Base-by-base conservation (phyloP, 2,888 invertebrate species). In the Atherix ibis region DNA sequence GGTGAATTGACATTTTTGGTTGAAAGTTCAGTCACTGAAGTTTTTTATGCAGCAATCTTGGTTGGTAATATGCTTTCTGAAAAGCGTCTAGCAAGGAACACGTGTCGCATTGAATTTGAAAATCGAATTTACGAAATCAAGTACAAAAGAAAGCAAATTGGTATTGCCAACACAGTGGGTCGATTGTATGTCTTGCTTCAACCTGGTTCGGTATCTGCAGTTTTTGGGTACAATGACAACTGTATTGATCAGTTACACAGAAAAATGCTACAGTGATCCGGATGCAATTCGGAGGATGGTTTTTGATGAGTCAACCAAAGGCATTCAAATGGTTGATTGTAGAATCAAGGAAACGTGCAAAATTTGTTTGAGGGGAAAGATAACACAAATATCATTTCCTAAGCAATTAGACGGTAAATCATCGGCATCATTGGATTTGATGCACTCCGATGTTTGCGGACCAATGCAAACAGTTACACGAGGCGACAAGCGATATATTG, bases 361-460 rank as follows among this genome's bases (percentile, higher is more conserved):
- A 8, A 36, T 37, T 4, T 51, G 47, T 34, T 27, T 46, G 5
- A 36, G 48, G 34, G 43, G 44, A 25, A 50, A 50, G 40, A 34
- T 43, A 27, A 45, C 46, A 9, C 26, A 42, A 6, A 30, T 35
- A 27, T 37, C 42, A 4, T 47, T 49, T 32, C 48, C 48, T 19
- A 45, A 48, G 34, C 38, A 43, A 26, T 44, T 46, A 6, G 10
- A 22, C 2, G 35, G 14, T 18, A 16, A 34, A 12, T 27, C 40
- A 18, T 18, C 16, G 12, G 22, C 39, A n/a, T 8, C 34, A n/a
- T 16, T 50, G 3, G 48, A 51, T 31, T 35, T 49, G 4, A 35
- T 50, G 6, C 49, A 50, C 33, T 44, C 43, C 2, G 49, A 51
- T 31, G 35, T 54, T 12, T 54, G 51, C 25, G 52, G 50, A 4